These are phyloP conservation scores for Opisthocomus hoazin DNA, from an alignment of 2,113 vertebrate genomes.

Conservation along the genomic window DNA sequence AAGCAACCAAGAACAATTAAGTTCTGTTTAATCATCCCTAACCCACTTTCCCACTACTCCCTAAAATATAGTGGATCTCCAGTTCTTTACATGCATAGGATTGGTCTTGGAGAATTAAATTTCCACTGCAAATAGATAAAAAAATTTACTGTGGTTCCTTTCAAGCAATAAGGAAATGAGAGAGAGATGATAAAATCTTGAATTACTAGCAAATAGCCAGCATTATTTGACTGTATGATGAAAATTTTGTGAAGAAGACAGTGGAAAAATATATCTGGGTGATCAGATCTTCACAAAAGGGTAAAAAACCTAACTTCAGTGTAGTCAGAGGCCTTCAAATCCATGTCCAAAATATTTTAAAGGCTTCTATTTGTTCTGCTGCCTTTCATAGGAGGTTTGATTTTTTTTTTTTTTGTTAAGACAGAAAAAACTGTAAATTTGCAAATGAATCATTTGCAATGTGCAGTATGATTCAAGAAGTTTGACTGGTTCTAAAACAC, in stretches of 20 bases:
- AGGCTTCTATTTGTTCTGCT: background rate
- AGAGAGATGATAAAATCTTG: background rate
- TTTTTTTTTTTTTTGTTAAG: background rate
- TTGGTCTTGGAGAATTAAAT: background rate
- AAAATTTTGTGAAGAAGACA: background rate
- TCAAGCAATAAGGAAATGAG: background rate
- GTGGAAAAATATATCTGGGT: background rate
- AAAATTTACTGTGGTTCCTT: background rate
- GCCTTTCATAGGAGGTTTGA: background rate
- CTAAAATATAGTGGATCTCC: background rate
- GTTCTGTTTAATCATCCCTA: background rate
- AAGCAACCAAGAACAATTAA: background rate
- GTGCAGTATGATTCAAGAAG: background rate
- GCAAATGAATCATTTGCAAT: background rate
- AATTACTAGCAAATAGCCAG: background rate
- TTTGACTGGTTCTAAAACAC: background rate
- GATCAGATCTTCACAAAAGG: background rate
- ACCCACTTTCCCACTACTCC: background rate
- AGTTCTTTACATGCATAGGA: background rate
- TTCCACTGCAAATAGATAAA: background rate
- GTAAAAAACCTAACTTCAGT: background rate
- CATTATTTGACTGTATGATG: background rate
- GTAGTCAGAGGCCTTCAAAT: background rate
- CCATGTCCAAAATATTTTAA: background rate
- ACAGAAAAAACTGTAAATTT: background rate